These are phyloP conservation scores for Spilogale gracilis DNA, from an alignment of 2,113 vertebrate genomes.

Conservation along the genomic window DNA sequence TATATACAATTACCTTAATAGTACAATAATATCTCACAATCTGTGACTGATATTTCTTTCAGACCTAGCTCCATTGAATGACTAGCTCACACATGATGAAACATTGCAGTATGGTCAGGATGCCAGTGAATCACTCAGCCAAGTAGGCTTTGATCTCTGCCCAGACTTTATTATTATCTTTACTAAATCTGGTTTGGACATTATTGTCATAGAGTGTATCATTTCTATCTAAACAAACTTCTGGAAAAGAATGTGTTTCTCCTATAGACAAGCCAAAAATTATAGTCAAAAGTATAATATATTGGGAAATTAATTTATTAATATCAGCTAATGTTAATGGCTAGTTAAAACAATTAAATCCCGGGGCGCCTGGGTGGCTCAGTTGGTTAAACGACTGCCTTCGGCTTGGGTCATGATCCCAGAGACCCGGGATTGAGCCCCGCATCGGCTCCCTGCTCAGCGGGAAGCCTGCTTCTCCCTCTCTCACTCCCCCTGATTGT, in stretches of 20 bases:
- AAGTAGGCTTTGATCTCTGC: background rate
- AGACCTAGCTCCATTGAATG: background rate
- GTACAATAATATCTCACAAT: background rate
- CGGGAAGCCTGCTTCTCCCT: too few relatives aligned
- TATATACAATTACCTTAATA: background rate
- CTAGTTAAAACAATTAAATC: background rate
- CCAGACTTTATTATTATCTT: background rate
- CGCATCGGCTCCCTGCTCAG: too few relatives aligned
- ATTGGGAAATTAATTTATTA: background rate
- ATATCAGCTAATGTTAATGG: background rate
- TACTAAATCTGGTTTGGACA: background rate
- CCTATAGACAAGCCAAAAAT: background rate
- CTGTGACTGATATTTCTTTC: background rate
- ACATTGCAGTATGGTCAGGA: background rate
- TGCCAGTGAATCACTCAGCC: background rate
- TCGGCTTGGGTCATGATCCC: too few relatives aligned
- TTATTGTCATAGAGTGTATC: background rate
- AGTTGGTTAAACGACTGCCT: too few relatives aligned
- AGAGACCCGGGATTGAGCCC: too few relatives aligned
- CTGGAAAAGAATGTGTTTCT: background rate
- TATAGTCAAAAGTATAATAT: background rate
- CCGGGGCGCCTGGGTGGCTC: too few relatives aligned
- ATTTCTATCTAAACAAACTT: background rate
- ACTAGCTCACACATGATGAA: background rate
- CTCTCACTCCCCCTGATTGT: too few relatives aligned